A percentile compares a stretch with the other conserved stretches of the same genome.
Evolutionary conservation across 64 coral and sea anemone species (phyloP).

Genomic region (Anthopleura sola): DNA sequence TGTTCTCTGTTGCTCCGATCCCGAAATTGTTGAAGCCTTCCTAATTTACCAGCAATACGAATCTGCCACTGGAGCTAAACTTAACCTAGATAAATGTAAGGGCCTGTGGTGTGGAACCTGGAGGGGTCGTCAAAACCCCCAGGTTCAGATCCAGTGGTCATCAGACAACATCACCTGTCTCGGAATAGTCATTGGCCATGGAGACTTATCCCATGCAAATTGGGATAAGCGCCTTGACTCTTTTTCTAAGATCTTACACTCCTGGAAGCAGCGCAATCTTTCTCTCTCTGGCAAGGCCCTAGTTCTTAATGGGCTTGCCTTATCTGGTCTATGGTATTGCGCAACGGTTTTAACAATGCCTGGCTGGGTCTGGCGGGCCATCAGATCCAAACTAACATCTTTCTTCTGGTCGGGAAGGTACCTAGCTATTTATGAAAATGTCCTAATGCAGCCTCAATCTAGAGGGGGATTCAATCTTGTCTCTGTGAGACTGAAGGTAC

Average conservation of each 20-base stretch:
- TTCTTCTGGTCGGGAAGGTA: conserved; percentile 55
- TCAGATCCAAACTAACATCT: neutral
- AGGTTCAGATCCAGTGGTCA: conserved; percentile 1
- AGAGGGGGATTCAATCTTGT: conserved; percentile 23
- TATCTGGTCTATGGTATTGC: conserved; percentile 16
- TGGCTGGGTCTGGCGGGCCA: neutral
- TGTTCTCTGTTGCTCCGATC: neutral
- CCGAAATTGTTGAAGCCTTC: neutral
- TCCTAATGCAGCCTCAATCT: conserved; percentile 8
- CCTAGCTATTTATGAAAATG: neutral
- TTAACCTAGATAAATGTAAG: conserved; percentile 19
- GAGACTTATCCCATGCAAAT: neutral
- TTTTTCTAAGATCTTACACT: neutral
- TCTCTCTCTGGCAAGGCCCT: neutral
- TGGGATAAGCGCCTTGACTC: neutral
- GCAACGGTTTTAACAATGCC: conserved; percentile 4
- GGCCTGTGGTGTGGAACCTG: neutral
- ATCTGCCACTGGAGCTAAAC: neutral
- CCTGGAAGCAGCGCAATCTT: neutral
- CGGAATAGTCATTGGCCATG: neutral
- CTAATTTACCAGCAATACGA: neutral
- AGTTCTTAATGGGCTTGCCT: conserved; percentile 11
- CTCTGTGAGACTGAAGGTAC: neutral
- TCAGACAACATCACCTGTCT: neutral
- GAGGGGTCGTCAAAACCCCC: conserved; percentile 2